Conservation (phyloP, 2,888 invertebrate species). For the Mamestra brassicae region DNA sequence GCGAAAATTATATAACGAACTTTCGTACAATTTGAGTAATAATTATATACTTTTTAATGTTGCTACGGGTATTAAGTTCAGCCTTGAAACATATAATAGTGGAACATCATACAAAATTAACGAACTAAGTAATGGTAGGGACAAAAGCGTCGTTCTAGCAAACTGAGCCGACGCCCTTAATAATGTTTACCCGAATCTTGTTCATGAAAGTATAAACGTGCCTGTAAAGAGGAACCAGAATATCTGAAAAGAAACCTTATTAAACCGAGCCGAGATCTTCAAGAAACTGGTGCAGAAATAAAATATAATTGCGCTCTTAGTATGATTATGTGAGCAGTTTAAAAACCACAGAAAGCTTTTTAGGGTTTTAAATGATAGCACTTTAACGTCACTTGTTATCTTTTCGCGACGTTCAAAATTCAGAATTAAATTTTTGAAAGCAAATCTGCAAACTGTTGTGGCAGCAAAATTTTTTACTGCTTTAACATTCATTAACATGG, state of each 20-base stretch:
- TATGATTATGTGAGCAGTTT: constrained; percentile 22
- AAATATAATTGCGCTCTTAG: constrained; percentile 20
- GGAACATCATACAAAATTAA: constrained; percentile 47
- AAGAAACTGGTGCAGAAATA: constrained; percentile 17
- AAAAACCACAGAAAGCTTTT: constrained; percentile 11
- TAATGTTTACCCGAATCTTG: constrained; percentile 47
- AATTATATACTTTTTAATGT: constrained; percentile 14
- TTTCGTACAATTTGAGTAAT: constrained; percentile 13
- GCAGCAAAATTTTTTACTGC: constrained; percentile 2
- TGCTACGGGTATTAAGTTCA: constrained; percentile 14
- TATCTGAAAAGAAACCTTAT: constrained; percentile 30
- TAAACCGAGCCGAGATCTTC: background rate
- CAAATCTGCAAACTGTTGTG: background rate
- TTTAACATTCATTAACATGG: constrained; percentile 4
- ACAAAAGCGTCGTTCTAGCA: constrained; percentile 36
- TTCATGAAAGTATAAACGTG: constrained; percentile 54
- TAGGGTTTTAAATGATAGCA: constrained; percentile 4
- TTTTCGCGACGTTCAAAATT: background rate
- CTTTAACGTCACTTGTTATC: background rate
- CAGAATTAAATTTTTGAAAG: background rate
- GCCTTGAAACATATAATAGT: constrained; percentile 48
- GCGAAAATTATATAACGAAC: constrained; percentile 3
- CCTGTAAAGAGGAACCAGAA: constrained; percentile 34
- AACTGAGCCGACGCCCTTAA: constrained; percentile 34
- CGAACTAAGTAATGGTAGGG: constrained; percentile 51